phyloP scores from a whole-genome alignment of 53 echinoderm and acorn worm species.

The Echinometra lucunter region DNA sequence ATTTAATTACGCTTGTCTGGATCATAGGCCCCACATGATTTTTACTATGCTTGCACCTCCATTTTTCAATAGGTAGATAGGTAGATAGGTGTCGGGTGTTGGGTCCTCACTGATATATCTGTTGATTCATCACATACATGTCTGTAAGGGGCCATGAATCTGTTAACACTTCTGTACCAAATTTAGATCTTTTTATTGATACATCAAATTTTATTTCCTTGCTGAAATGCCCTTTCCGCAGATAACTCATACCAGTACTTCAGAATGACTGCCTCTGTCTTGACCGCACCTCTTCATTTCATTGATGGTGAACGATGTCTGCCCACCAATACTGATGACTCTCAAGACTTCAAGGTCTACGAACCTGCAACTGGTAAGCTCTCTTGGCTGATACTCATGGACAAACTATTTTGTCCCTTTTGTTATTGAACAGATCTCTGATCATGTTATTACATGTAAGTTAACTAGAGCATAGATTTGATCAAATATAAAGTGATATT shows the following conservation, averaged over 20 bases:
- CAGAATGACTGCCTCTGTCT: conserved; percentile 50
- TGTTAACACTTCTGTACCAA: too few species aligned
- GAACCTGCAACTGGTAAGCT: conserved; percentile 89
- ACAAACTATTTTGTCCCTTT: too few species aligned
- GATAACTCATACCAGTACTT: not conserved
- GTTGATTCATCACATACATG: too few species aligned
- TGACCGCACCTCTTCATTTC: conserved; percentile 76
- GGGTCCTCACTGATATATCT: too few species aligned
- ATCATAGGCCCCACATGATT: not conserved
- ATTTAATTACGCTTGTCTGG: not conserved
- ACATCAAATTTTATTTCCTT: not conserved
- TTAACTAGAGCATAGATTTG: too few species aligned
- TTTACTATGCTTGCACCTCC: not conserved
- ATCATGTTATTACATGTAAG: too few species aligned
- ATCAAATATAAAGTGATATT: too few species aligned
- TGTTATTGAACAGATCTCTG: not conserved
- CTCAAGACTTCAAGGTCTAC: conserved; percentile 80
- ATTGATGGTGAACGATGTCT: conserved; percentile 78
- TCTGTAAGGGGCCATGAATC: too few species aligned
- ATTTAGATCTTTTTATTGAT: too few species aligned
- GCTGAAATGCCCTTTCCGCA: not conserved
- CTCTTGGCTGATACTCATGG: too few species aligned
- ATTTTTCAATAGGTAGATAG: too few species aligned
- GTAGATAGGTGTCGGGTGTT: too few species aligned
- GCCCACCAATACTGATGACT: conserved; percentile 72